A percentile compares a stretch with the other conserved stretches of the same genome.
Evolutionary conservation across 2,113 vertebrate species (phyloP).

Genomic region (Dasyprocta punctata): DNA sequence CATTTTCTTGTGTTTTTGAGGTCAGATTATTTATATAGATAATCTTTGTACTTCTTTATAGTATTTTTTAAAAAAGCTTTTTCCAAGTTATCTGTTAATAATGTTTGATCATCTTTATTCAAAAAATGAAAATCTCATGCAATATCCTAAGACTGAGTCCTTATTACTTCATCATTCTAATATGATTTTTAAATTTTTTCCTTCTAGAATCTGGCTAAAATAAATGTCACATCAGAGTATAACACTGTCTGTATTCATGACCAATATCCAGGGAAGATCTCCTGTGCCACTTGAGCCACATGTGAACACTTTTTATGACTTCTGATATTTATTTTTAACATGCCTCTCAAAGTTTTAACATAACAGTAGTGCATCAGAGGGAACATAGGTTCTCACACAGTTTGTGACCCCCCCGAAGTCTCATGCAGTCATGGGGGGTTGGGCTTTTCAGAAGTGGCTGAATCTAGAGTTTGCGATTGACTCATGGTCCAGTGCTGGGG

Average conservation of each 20-base stretch:
- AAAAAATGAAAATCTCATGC: neutral
- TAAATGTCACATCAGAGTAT: neutral
- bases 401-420: too few relatives aligned
- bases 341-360: neutral
- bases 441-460: neutral
- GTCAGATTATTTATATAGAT: neutral
- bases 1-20: neutral
- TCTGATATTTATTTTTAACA: neutral
- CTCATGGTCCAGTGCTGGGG: neutral
- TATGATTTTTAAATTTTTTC: neutral
- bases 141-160: neutral
- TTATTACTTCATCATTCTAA: neutral
- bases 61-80: neutral
- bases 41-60: neutral
- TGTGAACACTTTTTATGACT: neutral
- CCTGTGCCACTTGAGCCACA: neutral
- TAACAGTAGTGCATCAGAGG: neutral
- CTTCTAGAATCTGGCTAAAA: neutral
- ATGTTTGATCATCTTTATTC: neutral
- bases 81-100: neutral
- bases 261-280: neutral
- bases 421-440: too few relatives aligned
- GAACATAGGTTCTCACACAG: neutral
- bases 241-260: neutral
- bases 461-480: neutral